These are phyloP conservation scores for Onthophagus taurus DNA, from an alignment of 1,140 invertebrate species.

Conservation along the genomic window DNA sequence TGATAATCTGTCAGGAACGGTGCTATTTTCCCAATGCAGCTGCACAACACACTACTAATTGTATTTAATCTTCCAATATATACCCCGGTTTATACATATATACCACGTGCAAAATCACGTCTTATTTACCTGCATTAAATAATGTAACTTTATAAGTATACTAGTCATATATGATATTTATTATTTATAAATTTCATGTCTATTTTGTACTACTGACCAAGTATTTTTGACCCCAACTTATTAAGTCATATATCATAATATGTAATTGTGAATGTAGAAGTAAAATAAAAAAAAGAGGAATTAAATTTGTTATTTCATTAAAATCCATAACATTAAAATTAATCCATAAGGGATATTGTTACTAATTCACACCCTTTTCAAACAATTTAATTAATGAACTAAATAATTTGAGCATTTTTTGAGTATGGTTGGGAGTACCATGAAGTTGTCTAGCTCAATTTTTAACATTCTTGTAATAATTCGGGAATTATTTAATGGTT, in stretches of 20 bases:
- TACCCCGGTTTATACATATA: neutral
- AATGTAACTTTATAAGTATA: conserved; percentile 4
- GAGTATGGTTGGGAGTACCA: too few species aligned
- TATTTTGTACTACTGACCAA: conserved; percentile 17
- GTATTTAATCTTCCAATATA: neutral
- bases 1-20: conserved; percentile 1
- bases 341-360: too few species aligned
- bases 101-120: neutral
- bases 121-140: neutral
- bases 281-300: neutral
- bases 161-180: conserved; percentile 16
- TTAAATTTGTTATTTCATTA: neutral
- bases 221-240: conserved; percentile 9
- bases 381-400: too few species aligned
- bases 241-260: neutral
- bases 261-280: conserved; percentile 5
- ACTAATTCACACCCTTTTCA: too few species aligned
- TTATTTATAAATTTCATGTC: conserved; percentile 15
- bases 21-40: conserved; percentile 9
- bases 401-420: too few species aligned
- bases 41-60: neutral
- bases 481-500: too few species aligned
- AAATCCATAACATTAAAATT: too few species aligned
- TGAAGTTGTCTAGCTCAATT: too few species aligned
- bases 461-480: too few species aligned